Evolutionary conservation across 2,888 invertebrate genomes (phyloP), one percentile per base, ranked within the genome.

Genomic region (Hecatera dysodea): DNA sequence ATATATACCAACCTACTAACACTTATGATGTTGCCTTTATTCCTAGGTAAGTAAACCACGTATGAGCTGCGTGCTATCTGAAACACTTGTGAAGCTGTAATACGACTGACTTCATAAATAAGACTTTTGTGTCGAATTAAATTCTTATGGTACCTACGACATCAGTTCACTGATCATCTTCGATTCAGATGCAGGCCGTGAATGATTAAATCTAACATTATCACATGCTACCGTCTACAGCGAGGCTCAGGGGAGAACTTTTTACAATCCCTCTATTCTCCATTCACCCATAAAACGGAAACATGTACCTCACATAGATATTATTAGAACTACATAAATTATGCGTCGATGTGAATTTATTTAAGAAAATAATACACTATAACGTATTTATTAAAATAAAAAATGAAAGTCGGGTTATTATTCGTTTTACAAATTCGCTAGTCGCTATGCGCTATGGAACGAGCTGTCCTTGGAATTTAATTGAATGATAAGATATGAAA

Each of bases 381-480:
- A 44, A 52, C 2, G 12, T 42, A 33, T 44, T n/a, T 53, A 53
- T 17, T 53, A 68, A 70, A 52, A 57, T 52, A 50, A 50, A 42
- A 57, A 56, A 29, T 46, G 55, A 17, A 15, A 55, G 24, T n/a
- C 17, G 12, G 19, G 27, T 17, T 39, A n/a, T n/a, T n/a, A n/a
- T n/a, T n/a, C n/a, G 8, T 27, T 12, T 48, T 19, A 27, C 12
- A 68, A 22, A 29, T 39, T 68, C 17, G 24, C 67, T n/a, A 39
- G 29, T 67, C 11, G 5, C 19, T 8, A 2, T 5, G 22, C 15
- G 44, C n/a, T 24, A 57, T 29, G n/a, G 6, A 42, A 33, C 33
- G n/a, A 63, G 19, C 5, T 22, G 15, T 42, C 15, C 8, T 50
- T 5, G 15, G 15, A 24, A 24, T 53, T n/a, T 39, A 24, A 33